phyloP scores from a whole-genome alignment of 2,888 invertebrate species.

The Bruchidius siliquastri region DNA sequence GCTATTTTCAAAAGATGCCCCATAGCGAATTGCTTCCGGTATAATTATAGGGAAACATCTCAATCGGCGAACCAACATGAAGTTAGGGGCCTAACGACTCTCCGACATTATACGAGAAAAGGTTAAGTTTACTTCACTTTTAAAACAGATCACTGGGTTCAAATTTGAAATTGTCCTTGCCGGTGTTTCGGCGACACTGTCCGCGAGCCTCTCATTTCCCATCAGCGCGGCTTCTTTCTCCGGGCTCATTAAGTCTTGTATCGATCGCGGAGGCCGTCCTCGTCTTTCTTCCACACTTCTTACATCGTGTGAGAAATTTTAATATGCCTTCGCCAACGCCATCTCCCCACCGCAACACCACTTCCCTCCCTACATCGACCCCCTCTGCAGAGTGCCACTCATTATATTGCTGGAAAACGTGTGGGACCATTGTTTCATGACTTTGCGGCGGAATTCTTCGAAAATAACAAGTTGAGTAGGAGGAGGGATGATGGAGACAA shows the following conservation, averaged over 20 bases:
- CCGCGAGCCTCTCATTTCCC: conserved; percentile 34
- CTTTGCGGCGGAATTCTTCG: background rate
- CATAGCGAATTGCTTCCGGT: too few relatives aligned
- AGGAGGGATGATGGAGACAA: background rate
- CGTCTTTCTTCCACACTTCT: conserved; percentile 43
- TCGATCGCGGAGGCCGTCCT: conserved; percentile 34
- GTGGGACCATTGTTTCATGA: background rate
- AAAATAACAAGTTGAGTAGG: background rate
- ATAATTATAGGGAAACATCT: too few relatives aligned
- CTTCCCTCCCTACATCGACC: background rate
- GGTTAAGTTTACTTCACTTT: too few relatives aligned
- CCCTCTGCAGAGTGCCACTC: conserved; percentile 4
- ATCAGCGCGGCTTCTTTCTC: conserved; percentile 45
- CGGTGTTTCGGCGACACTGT: conserved; percentile 6
- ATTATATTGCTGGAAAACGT: background rate
- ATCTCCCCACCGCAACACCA: conserved; percentile 1
- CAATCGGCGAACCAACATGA: too few relatives aligned
- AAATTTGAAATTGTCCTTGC: background rate
- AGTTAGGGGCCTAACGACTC: too few relatives aligned
- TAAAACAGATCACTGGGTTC: too few relatives aligned
- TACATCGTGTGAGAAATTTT: conserved; percentile 46
- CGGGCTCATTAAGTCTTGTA: conserved; percentile 44
- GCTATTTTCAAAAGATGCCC: too few relatives aligned
- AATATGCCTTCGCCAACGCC: conserved; percentile 40
- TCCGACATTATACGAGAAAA: too few relatives aligned